Evolutionary conservation across 2,797 vertebrate species (phyloP).

Genomic region (Poeciliopsis turneri): DNA sequence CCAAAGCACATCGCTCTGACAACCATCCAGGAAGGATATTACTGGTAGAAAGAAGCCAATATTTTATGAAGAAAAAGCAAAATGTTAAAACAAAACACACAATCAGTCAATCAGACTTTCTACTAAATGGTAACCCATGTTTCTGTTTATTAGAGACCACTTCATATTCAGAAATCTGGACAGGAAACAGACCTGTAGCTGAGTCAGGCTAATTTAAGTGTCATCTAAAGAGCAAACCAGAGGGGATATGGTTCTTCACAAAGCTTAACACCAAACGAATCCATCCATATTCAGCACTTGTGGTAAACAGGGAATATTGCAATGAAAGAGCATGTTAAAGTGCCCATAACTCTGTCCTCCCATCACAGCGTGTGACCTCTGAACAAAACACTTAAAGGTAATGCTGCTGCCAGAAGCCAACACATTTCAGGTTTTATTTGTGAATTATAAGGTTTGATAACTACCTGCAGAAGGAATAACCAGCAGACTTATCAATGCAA

Average conservation of each 20-base stretch:
- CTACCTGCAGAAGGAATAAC: background rate
- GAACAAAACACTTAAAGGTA: slow-evolving; percentile 21
- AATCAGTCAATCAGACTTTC: slow-evolving; percentile 48
- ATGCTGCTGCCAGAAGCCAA: slow-evolving; percentile 17
- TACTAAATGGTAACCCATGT: slow-evolving; percentile 57
- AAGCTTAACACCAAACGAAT: slow-evolving; percentile 34
- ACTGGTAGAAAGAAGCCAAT: slow-evolving; percentile 53
- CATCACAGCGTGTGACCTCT: slow-evolving; percentile 50
- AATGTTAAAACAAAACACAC: slow-evolving; percentile 11
- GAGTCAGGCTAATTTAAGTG: slow-evolving; percentile 33
- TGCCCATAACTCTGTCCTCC: slow-evolving; percentile 38
- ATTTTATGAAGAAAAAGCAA: slow-evolving; percentile 19
- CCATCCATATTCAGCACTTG: slow-evolving; percentile 27
- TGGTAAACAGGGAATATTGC: slow-evolving; percentile 39
- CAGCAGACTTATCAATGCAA: background rate
- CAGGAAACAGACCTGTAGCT: slow-evolving; percentile 47
- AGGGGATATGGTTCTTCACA: slow-evolving; percentile 43
- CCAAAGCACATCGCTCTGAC: slow-evolving; percentile 49
- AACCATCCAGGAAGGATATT: slow-evolving; percentile 65
- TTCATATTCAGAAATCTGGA: slow-evolving; percentile 50
- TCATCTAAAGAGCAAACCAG: slow-evolving; percentile 37
- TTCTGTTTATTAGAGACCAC: slow-evolving; percentile 42
- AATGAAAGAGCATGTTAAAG: slow-evolving; percentile 50
- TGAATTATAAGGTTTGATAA: background rate
- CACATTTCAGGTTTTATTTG: slow-evolving; percentile 19